Base-by-base conservation (phyloP, 2,797 vertebrate genomes). In the Iguana delicatissima region DNA sequence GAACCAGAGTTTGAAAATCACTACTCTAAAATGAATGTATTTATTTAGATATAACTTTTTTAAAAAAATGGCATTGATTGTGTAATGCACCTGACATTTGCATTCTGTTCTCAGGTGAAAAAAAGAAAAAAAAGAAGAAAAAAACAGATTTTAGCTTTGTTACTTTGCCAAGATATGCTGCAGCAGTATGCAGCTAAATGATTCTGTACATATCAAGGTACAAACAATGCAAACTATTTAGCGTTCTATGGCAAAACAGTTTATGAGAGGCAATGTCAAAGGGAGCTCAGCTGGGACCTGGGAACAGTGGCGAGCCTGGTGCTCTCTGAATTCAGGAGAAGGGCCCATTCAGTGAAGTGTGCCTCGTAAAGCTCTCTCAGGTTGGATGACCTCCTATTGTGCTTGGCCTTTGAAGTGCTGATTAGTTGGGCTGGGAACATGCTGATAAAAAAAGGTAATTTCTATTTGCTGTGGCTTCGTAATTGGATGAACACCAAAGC, bases 401-500 rank as follows among this genome's bases (percentile, higher is more conserved):
- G 86, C 24, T 9, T 95, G 94, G 93, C 94, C 96, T 96, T 95
- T 92, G 87, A 95, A 96, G 93, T 91, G 93, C 95, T 96, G 94
- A 95, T 95, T 96, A 95, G 92, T 96, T 87, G 95, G 95, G 96
- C 96, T 96, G 96, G 96, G 96, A 96, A 96, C 94, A 94, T 0
- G 76, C 96, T 96, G 97, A 97, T 97, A 97, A 96, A 97, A 67
- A 67, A 97, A 97, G 96, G 97, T 97, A 97, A 97, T 97, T 97
- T 97, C 97, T 97, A 97, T 97, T 97, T 97, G 97, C 96, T 93
- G 95, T 97, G 96, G 97, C 96, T 96, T 93, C 55, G 90, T 98
- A 97, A 97, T 97, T 97, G 97, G 96, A 97, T 96, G 97, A 97
- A 97, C 97, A 97, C 86, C 95, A 97, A 97, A 97, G 97, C 97